Evolutionary conservation across 1,140 invertebrate species (phyloP).

Genomic region (Harpegnathos saltator): DNA sequence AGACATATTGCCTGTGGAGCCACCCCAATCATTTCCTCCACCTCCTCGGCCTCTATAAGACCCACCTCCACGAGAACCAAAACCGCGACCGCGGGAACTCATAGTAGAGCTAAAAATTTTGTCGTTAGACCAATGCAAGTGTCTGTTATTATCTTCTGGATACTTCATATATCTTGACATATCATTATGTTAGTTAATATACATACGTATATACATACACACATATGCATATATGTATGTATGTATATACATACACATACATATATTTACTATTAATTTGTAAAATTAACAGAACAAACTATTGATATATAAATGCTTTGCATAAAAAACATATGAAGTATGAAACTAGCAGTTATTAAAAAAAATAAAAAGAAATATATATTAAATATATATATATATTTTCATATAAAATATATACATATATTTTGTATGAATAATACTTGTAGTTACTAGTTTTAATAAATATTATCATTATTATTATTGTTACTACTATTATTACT

Average conservation of each 20-base stretch:
- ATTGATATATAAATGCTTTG: neutral
- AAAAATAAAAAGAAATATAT: no score
- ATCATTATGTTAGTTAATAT: neutral
- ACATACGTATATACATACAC: neutral
- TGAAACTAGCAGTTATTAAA: neutral
- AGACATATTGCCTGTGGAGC: slow-evolving; percentile 72
- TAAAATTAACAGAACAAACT: neutral
- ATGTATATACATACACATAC: neutral
- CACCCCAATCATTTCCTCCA: slow-evolving; percentile 76
- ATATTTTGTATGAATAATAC: neutral
- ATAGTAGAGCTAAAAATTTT: slow-evolving; percentile 74
- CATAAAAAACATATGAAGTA: neutral
- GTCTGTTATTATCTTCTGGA: neutral
- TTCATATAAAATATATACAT: neutral
- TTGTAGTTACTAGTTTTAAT: slow-evolving; percentile 3
- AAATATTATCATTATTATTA: neutral
- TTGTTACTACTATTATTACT: neutral
- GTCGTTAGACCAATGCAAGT: neutral
- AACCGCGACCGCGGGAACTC: slow-evolving; percentile 83
- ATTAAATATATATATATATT: no score
- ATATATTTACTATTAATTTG: neutral
- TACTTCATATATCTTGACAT: neutral
- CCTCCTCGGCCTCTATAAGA: slow-evolving; percentile 81
- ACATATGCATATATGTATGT: no score
- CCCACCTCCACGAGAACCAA: slow-evolving; percentile 80